Evolutionary conservation across 2,797 vertebrate genomes (phyloP).

Genomic region (Danio tinwini): DNA sequence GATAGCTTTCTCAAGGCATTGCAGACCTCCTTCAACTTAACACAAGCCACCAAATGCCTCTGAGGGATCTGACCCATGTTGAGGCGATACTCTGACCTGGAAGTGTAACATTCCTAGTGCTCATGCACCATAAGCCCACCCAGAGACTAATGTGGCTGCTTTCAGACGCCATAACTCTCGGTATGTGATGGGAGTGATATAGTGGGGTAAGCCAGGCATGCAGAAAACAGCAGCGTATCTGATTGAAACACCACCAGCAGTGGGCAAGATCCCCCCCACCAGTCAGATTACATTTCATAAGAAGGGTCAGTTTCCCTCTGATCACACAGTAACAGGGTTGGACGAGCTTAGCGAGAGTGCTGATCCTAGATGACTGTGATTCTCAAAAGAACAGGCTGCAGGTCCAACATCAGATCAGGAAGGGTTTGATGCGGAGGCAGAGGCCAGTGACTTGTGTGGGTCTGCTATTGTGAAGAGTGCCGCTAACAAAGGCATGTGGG

Average conservation of each 20-base stretch:
- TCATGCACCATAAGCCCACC: constrained; percentile 41
- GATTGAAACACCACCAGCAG: constrained; percentile 24
- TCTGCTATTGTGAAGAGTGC: constrained; percentile 47
- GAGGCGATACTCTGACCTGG: constrained; percentile 30
- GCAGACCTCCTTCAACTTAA: constrained; percentile 8
- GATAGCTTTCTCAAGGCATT: constrained; percentile 6
- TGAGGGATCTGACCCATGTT: constrained; percentile 22
- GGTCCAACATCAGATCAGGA: constrained; percentile 54
- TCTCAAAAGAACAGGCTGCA: constrained; percentile 34
- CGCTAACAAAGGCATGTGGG: constrained; percentile 53
- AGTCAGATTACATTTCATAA: constrained; percentile 43
- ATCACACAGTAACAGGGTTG: constrained; percentile 32
- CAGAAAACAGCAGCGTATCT: constrained; percentile 40
- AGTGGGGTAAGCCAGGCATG: constrained; percentile 35
- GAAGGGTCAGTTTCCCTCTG: constrained; percentile 10
- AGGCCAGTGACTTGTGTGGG: constrained; percentile 57
- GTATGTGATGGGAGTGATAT: constrained; percentile 40
- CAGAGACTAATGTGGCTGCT: constrained; percentile 12
- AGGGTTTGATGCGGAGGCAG: constrained; percentile 55
- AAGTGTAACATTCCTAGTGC: constrained; percentile 48
- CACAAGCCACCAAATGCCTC: not conserved
- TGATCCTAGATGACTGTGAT: constrained; percentile 31
- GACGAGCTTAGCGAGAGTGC: constrained; percentile 19
- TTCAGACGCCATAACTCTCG: constrained; percentile 41
- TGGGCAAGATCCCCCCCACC: constrained; percentile 9